Evolutionary conservation across 2,113 vertebrate genomes (phyloP), one percentile per base, ranked within the genome.

Genomic region (Dinomys branickii): DNA sequence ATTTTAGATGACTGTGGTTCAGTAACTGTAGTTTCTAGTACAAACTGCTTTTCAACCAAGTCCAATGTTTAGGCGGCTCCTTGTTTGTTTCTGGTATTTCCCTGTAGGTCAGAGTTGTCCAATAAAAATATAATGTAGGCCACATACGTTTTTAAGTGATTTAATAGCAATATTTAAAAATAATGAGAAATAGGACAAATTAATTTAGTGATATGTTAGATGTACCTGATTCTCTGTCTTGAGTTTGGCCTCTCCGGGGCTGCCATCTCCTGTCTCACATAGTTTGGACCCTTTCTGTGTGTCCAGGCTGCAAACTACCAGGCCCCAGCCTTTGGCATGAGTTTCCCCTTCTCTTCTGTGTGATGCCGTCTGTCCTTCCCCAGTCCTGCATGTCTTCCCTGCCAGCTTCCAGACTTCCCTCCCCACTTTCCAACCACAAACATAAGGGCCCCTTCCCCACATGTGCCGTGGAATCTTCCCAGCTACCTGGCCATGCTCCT

Each of bases 101-200:
- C 35, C 22, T 58, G 41, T 20, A 67, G 63, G 81, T 50, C 16
- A 82, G 8, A 59, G 63, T 81, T 93, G 16, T 65, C 56, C 41
- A 93, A 59, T 93, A 75, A 96, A 86, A 90, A 81, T 58, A 80
- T 54, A 85, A 63, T 65, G 28, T 50, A 33, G 82, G 73, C 35
- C 58, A 93, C 26, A 73, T 14, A 77, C 20, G 67, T 63, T 78
- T 91, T 75, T 91, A 90, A 77, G 19, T 85, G 58, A 80, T 61
- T 61, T 84, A 88, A 28, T 92, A 83, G 14, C 35, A 6, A 65
- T 52, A 69, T 85, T 91, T 58, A 81, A 73, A 92, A 65, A 78
- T 85, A 58, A 59, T 54, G 77, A 82, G 47, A 44, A 91, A 87
- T 7, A 69, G 47, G 13, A 44, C 19, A 35, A 65, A 54, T 81